Percentiles rank a stretch among this genome's conserved stretches.
phyloP scores from a whole-genome alignment of 2,113 vertebrate genomes.

The Bubo bubo region DNA sequence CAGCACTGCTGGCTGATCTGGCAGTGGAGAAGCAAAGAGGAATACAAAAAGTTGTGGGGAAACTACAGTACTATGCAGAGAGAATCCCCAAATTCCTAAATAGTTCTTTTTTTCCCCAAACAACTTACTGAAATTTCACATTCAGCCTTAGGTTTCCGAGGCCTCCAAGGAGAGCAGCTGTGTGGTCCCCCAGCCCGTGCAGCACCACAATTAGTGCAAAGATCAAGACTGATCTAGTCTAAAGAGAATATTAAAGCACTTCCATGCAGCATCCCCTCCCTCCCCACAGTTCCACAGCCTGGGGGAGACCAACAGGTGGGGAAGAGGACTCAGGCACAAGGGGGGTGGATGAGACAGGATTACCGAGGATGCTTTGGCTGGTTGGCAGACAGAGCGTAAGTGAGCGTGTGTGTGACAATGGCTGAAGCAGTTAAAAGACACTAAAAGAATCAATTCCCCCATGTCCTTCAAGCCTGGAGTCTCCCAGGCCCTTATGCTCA shows the following conservation, averaged over 20 bases:
- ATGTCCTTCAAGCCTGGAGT: not conserved
- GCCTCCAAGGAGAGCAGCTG: not conserved
- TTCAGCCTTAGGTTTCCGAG: not conserved
- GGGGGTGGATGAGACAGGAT: not conserved
- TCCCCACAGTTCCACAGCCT: not conserved
- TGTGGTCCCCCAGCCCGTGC: not conserved
- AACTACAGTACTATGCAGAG: not conserved
- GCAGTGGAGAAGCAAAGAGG: not conserved
- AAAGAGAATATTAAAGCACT: not conserved
- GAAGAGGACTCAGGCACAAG: not conserved
- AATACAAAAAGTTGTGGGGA: not conserved
- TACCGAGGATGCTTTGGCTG: not conserved
- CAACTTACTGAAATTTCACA: not conserved
- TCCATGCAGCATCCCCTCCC: not conserved
- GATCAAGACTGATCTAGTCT: not conserved
- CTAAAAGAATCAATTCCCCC: not conserved
- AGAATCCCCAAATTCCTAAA: not conserved
- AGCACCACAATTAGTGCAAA: not conserved
- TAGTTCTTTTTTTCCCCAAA: not conserved
- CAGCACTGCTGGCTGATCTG: not conserved
- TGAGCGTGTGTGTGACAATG: rapidly evolving
- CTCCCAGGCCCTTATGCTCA: not conserved
- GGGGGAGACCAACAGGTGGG: constrained; percentile 13
- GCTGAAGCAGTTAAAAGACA: not conserved
- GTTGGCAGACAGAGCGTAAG: not conserved